phyloP scores from a whole-genome alignment of 1,140 invertebrate species.

The Drosophila eugracilis region DNA sequence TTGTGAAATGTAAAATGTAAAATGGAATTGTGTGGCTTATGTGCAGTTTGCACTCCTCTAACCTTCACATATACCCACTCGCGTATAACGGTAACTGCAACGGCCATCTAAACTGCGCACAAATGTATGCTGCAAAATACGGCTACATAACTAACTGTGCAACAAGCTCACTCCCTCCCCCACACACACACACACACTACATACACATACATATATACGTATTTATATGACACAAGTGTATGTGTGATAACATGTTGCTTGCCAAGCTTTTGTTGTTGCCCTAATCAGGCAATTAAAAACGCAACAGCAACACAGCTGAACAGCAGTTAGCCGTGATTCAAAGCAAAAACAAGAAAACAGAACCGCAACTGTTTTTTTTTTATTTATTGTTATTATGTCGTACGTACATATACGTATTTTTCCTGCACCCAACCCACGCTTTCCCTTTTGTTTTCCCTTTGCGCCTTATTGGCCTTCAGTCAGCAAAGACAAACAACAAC shows the following conservation, averaged over 20 bases:
- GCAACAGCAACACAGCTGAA: constrained; percentile 44
- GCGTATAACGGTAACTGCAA: constrained; percentile 26
- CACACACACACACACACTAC: neutral
- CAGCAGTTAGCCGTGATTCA: constrained; percentile 41
- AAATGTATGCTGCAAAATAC: constrained; percentile 41
- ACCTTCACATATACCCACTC: constrained; percentile 7
- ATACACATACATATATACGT: too few species aligned
- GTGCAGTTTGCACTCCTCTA: constrained; percentile 21
- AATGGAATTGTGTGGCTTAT: constrained; percentile 30
- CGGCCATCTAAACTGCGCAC: constrained; percentile 33
- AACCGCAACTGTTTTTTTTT: constrained; percentile 34
- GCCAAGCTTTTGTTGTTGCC: constrained; percentile 18
- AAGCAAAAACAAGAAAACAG: constrained; percentile 32
- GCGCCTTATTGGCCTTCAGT: constrained; percentile 46
- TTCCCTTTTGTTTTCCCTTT: constrained; percentile 38
- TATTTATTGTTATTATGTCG: constrained; percentile 17
- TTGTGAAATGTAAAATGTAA: constrained; percentile 50
- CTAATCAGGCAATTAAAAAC: constrained; percentile 53
- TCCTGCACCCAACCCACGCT: constrained; percentile 37
- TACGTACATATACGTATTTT: constrained; percentile 7
- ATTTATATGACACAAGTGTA: neutral
- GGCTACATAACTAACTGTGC: constrained; percentile 13
- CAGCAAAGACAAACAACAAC: constrained; percentile 51
- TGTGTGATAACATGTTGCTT: constrained; percentile 54
- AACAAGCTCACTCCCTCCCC: constrained; percentile 20